These are phyloP conservation scores for Nephrotoma flavescens DNA, from an alignment of 2,888 invertebrate species.

Conservation along the genomic window DNA sequence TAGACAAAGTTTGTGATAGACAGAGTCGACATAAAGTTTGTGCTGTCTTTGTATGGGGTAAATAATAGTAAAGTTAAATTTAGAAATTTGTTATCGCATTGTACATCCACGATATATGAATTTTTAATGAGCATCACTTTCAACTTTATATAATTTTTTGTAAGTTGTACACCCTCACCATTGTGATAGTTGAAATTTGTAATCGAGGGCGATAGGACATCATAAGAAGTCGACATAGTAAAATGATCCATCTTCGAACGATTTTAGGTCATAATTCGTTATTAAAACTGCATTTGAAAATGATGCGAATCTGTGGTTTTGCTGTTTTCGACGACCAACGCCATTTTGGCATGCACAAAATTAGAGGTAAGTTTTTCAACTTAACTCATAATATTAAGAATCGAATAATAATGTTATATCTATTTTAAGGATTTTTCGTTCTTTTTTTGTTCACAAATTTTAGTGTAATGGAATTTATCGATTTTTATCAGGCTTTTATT, in stretches of 20 bases:
- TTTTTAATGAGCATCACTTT: no score
- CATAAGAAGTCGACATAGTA: no score
- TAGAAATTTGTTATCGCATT: no score
- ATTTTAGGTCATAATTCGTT: neutral
- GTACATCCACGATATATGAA: no score
- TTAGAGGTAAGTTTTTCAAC: neutral
- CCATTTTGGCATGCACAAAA: neutral
- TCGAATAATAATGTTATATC: neutral
- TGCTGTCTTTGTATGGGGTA: no score
- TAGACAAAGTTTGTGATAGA: no score
- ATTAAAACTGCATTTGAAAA: neutral
- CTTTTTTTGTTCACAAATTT: neutral
- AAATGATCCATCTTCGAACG: neutral
- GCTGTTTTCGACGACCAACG: neutral
- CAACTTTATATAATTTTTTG: no score
- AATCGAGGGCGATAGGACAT: no score
- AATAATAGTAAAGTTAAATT: no score
- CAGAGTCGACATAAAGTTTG: no score
- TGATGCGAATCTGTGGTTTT: neutral
- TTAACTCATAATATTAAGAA: neutral
- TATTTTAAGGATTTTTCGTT: neutral
- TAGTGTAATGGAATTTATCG: neutral
- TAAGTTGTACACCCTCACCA: no score
- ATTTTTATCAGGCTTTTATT: neutral
- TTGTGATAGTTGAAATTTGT: no score